phyloP scores from a whole-genome alignment of 2,888 invertebrate species.

The Nematopogon swammerdamellus region DNA sequence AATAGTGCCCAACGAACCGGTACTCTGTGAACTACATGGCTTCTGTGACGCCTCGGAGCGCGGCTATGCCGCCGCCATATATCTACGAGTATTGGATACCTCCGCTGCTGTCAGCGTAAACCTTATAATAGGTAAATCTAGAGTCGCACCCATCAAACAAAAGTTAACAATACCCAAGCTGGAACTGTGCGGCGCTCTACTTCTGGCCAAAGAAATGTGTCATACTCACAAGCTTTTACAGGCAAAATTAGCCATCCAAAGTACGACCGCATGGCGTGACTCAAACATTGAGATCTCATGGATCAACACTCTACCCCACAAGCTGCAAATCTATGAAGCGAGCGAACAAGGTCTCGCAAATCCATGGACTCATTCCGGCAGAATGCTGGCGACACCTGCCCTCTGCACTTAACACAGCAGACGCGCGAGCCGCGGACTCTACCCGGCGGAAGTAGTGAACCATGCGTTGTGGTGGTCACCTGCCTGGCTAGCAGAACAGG shows the following conservation, averaged over 20 bases:
- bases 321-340: constrained; percentile 9
- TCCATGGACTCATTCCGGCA: constrained; percentile 2
- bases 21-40: too few species aligned
- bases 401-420: constrained; percentile 3
- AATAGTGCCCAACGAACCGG: too few species aligned
- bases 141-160: constrained; percentile 6
- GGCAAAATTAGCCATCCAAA: not conserved
- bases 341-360: constrained; percentile 5
- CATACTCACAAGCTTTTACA: not conserved
- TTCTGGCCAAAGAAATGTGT: constrained; percentile 5
- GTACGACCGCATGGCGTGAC: constrained; percentile 7
- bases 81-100: constrained; percentile 1
- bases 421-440: constrained; percentile 3
- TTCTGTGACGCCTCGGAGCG: too few species aligned
- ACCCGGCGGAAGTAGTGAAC: constrained; percentile 1
- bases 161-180: constrained; percentile 6
- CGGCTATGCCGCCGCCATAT: too few species aligned
- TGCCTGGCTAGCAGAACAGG: too few species aligned
- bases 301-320: constrained; percentile 4
- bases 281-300: constrained; percentile 9
- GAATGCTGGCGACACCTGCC: constrained; percentile 3
- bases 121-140: constrained; percentile 7
- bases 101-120: not conserved
- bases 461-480: not conserved
- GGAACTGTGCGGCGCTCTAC: constrained; percentile 8